These are phyloP conservation scores for Teleopsis dalmanni DNA, from an alignment of 1,140 invertebrate genomes.

Conservation along the genomic window DNA sequence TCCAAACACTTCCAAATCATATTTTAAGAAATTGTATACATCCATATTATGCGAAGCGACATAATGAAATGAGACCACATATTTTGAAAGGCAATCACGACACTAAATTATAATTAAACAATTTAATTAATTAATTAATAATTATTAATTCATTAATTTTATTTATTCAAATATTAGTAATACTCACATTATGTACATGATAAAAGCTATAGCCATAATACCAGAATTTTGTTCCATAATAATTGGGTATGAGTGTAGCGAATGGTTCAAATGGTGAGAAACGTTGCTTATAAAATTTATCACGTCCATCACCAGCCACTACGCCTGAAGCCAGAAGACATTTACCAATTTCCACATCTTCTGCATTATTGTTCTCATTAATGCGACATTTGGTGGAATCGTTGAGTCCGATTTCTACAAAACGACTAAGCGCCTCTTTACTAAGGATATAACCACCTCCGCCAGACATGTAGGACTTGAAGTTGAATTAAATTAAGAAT, in stretches of 20 bases:
- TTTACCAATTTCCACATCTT: constrained; percentile 86
- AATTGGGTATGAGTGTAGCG: constrained; percentile 13
- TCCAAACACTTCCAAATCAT: constrained; percentile 85
- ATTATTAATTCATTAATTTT: too few species aligned
- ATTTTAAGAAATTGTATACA: constrained; percentile 87
- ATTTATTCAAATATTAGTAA: not conserved
- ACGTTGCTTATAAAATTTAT: constrained; percentile 68
- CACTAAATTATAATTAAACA: constrained; percentile 56
- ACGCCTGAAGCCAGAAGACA: constrained; percentile 81
- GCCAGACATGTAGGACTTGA: constrained; percentile 88
- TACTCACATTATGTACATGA: constrained; percentile 58
- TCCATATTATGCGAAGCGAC: constrained; percentile 87
- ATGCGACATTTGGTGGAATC: constrained; percentile 22
- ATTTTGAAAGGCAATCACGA: constrained; percentile 88
- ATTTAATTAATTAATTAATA: too few species aligned
- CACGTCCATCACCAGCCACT: constrained; percentile 74
- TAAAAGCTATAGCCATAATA: constrained; percentile 44
- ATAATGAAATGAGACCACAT: constrained; percentile 95
- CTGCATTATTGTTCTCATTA: constrained; percentile 59
- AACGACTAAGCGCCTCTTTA: constrained; percentile 61
- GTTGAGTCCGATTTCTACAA: constrained; percentile 63
- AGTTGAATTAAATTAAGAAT: not conserved
- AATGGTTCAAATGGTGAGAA: constrained; percentile 52
- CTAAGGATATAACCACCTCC: constrained; percentile 89
- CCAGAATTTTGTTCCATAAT: constrained; percentile 23